These are phyloP conservation scores for Pseudomugil gertrudae DNA, from an alignment of 2,797 vertebrate species.

Conservation along the genomic window DNA sequence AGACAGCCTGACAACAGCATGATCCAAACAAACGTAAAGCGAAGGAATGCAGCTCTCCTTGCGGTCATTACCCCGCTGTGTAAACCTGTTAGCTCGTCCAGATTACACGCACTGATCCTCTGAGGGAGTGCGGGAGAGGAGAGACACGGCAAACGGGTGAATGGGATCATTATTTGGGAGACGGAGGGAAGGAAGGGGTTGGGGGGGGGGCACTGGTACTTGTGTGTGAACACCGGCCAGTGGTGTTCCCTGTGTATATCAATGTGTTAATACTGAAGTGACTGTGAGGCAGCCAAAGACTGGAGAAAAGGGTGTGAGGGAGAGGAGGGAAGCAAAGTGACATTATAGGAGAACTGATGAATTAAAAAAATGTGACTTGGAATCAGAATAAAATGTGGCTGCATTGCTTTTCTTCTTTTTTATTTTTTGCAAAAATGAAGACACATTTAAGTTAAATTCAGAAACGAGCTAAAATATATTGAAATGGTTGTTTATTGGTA, in stretches of 20 bases:
- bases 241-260: constrained; percentile 85
- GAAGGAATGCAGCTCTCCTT: constrained; percentile 65
- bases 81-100: constrained; percentile 66
- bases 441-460: constrained; percentile 88
- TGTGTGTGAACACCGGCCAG: constrained; percentile 77
- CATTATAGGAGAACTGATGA: constrained; percentile 65
- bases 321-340: constrained; percentile 61
- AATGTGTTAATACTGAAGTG: constrained; percentile 83
- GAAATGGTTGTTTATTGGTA: constrained; percentile 86
- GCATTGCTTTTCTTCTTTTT: constrained; percentile 66
- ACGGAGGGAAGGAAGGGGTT: constrained; percentile 49
- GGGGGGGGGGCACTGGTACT: constrained; percentile 84
- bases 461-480: constrained; percentile 83
- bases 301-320: constrained; percentile 59
- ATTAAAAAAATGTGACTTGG: constrained; percentile 85
- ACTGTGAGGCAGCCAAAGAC: constrained; percentile 85
- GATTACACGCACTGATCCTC: constrained; percentile 71
- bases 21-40: constrained; percentile 66
- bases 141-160: constrained; percentile 61
- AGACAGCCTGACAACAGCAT: constrained; percentile 54
- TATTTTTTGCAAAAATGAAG: constrained; percentile 79
- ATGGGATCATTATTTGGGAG: constrained; percentile 75
- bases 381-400: constrained; percentile 80
- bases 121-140: constrained; percentile 50
- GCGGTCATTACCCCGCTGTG: constrained; percentile 56